Percentiles rank a stretch among this genome's conserved stretches.
phyloP scores from a whole-genome alignment of 2,888 invertebrate species.

The Andrena flavipes region DNA sequence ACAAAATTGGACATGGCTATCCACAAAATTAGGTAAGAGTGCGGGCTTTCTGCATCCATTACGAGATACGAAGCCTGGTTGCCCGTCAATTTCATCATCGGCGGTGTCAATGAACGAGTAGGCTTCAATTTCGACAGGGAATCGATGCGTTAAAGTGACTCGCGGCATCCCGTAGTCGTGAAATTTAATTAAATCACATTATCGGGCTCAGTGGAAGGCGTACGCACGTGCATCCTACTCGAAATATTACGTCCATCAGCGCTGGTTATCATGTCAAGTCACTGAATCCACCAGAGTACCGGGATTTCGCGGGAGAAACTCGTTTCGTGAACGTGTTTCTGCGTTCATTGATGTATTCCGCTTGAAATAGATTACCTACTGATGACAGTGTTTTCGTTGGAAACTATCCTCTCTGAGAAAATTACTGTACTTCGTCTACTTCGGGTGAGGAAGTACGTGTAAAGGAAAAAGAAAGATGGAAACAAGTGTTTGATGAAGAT shows the following conservation, averaged over 20 bases:
- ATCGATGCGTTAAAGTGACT: constrained; percentile 1
- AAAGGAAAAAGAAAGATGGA: no score
- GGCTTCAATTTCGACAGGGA: constrained; percentile 4
- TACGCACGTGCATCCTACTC: neutral
- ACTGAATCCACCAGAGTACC: neutral
- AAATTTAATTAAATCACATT: constrained; percentile 37
- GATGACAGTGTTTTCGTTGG: no score
- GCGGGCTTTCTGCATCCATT: constrained; percentile 8
- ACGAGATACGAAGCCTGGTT: neutral
- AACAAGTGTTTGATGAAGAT: no score
- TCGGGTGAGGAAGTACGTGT: no score
- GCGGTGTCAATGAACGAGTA: constrained; percentile 25
- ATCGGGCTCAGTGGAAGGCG: constrained; percentile 20
- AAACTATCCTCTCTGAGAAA: no score
- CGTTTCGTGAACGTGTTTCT: neutral
- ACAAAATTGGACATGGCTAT: no score
- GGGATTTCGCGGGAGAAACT: neutral
- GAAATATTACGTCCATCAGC: constrained; percentile 27
- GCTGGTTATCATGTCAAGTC: constrained; percentile 28
- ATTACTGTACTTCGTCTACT: no score
- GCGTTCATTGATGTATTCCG: no score
- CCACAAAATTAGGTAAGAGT: constrained; percentile 7
- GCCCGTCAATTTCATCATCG: constrained; percentile 30
- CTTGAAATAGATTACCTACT: no score
- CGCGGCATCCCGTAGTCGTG: neutral